phyloP scores from a whole-genome alignment of 2,888 invertebrate genomes.

The Mesorhabditis spiculigera region DNA sequence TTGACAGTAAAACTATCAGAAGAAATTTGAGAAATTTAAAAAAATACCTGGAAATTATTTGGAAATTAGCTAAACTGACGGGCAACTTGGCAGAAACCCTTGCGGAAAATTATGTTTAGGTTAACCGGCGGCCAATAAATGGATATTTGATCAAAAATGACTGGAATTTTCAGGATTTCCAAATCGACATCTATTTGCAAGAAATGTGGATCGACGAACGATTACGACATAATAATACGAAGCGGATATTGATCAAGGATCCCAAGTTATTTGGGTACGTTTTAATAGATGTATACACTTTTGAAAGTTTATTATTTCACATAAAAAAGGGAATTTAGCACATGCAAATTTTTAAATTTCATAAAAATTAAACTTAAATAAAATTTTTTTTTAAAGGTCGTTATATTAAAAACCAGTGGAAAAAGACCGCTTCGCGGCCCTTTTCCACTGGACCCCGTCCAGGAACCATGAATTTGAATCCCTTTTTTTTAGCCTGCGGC shows the following conservation, averaged over 20 bases:
- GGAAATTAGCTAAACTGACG: neutral
- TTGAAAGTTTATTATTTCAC: no score
- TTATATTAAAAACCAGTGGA: no score
- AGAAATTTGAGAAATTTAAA: neutral
- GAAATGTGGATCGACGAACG: constrained; percentile 53
- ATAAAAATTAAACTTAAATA: no score
- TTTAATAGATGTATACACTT: no score
- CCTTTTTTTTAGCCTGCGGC: no score
- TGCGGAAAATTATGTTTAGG: neutral
- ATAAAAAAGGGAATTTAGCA: no score
- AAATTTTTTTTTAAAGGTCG: no score
- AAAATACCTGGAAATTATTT: neutral
- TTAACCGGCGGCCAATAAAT: neutral
- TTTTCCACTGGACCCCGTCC: no score
- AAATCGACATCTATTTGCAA: constrained; percentile 57
- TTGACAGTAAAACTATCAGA: neutral
- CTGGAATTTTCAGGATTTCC: constrained; percentile 50
- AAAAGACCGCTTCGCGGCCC: no score
- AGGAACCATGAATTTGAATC: no score
- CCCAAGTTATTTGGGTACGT: constrained; percentile 34
- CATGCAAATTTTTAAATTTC: no score
- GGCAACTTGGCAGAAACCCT: no score
- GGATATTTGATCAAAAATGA: neutral
- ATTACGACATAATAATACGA: constrained; percentile 47
- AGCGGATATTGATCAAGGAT: constrained; percentile 53